Conservation (phyloP, 2,113 vertebrate genomes). For the Gallinago media region DNA sequence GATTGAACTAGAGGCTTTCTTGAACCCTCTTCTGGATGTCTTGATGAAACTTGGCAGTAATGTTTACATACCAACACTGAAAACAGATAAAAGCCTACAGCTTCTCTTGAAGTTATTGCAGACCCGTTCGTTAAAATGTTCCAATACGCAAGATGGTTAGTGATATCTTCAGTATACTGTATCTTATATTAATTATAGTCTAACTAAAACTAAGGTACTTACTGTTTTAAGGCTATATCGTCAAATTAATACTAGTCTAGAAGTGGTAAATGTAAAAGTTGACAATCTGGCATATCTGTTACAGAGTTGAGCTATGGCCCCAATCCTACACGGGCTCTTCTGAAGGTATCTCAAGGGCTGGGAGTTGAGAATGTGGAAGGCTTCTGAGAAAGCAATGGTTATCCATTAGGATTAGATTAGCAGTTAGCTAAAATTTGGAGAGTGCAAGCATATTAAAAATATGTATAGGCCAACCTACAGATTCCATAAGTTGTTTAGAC, state of each 20-base stretch:
- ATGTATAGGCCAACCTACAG: rapidly evolving
- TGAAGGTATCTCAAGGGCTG: not conserved
- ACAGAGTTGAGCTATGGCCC: not conserved
- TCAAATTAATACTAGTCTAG: not conserved
- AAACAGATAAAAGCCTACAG: constrained; percentile 92
- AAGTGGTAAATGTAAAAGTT: not conserved
- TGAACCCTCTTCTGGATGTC: constrained; percentile 88
- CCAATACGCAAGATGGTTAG: constrained; percentile 73
- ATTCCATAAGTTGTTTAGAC: not conserved
- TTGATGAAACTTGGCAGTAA: constrained; percentile 88
- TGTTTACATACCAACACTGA: constrained; percentile 87
- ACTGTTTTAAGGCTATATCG: not conserved
- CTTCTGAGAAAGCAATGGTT: not conserved
- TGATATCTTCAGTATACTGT: constrained; percentile 60
- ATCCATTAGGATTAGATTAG: not conserved
- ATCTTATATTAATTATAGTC: constrained; percentile 14
- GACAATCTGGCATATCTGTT: not conserved
- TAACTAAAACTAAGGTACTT: constrained; percentile 2
- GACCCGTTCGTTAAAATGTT: constrained; percentile 68
- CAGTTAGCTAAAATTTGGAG: not conserved
- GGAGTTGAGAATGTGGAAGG: not conserved
- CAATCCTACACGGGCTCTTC: not conserved
- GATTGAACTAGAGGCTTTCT: constrained; percentile 77
- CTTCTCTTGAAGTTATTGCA: constrained; percentile 85
- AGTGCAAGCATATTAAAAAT: not conserved